Percentiles rank a stretch among this genome's conserved stretches.
These are phyloP conservation scores for Leucoptera coffeella DNA, from an alignment of 2,888 invertebrate genomes.

Conservation along the genomic window DNA sequence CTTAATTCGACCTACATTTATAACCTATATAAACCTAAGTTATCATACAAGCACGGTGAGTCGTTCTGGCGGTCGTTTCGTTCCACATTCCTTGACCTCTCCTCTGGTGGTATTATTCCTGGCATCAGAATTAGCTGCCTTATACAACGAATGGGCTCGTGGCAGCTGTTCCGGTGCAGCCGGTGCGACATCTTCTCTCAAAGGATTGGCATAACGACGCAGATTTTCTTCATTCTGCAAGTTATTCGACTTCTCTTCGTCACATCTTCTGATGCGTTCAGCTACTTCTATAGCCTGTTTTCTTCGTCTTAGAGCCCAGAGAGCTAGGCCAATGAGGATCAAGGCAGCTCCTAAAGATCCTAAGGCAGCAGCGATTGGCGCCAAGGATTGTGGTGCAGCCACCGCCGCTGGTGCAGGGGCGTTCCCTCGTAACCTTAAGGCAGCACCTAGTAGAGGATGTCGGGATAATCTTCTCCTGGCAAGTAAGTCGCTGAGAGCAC, in stretches of 20 bases:
- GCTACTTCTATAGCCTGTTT: conserved; percentile 48
- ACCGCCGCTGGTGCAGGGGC: conserved; percentile 12
- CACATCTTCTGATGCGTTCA: conserved; percentile 59
- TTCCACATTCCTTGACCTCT: conserved; percentile 65
- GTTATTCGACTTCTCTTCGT: conserved; percentile 87
- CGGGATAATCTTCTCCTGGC: conserved; percentile 28
- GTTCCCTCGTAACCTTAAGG: conserved; percentile 26
- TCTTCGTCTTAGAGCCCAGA: conserved; percentile 15
- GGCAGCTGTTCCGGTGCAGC: conserved; percentile 38
- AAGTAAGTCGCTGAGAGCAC: conserved; percentile 29
- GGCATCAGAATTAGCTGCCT: conserved; percentile 79
- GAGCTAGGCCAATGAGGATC: conserved; percentile 13
- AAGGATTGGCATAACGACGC: conserved; percentile 73
- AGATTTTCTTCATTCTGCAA: conserved; percentile 87
- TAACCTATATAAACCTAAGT: too few relatives aligned
- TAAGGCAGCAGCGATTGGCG: conserved; percentile 69
- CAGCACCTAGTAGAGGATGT: conserved; percentile 32
- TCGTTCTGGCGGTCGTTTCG: conserved; percentile 54
- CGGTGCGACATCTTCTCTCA: conserved; percentile 53
- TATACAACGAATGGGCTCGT: conserved; percentile 65
- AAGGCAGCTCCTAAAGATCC: conserved; percentile 32
- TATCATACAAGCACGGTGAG: conserved; percentile 41
- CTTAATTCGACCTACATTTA: too few relatives aligned
- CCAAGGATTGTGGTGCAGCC: conserved; percentile 15
- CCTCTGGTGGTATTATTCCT: conserved; percentile 75